Conservation (phyloP, 2,113 vertebrate species). For the Eubucco bourcierii region DNA sequence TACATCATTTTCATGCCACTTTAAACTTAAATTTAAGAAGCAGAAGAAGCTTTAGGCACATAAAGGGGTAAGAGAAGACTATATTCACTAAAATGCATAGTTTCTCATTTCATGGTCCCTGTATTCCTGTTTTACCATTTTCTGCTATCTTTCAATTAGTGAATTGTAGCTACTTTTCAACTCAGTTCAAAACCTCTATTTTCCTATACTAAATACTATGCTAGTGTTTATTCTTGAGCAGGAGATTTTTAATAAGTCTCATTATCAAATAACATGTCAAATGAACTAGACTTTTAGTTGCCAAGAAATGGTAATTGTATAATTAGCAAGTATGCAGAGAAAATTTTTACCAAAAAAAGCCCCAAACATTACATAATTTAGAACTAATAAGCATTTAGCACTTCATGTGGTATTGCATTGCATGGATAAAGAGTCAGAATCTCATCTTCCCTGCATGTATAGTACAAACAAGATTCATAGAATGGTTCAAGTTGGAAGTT, state of each 20-base stretch:
- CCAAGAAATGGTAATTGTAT: conserved; percentile 20
- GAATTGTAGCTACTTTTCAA: neutral
- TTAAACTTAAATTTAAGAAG: conserved; percentile 64
- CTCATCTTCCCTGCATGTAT: neutral
- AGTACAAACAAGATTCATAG: neutral
- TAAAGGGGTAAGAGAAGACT: conserved; percentile 33
- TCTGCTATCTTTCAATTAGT: neutral
- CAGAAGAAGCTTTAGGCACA: conserved; percentile 9
- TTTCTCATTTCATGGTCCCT: conserved; percentile 43
- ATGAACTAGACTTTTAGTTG: conserved; percentile 31
- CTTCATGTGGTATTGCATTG: neutral
- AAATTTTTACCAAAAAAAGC: neutral
- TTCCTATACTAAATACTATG: neutral
- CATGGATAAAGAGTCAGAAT: neutral
- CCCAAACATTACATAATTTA: neutral
- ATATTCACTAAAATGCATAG: conserved; percentile 22
- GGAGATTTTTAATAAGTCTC: conserved; percentile 15
- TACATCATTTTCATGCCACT: conserved; percentile 54
- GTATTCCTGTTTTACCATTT: neutral
- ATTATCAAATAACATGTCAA: conserved; percentile 45
- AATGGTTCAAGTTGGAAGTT: too few species aligned
- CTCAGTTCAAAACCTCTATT: neutral
- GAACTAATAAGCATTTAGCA: conserved; percentile 3
- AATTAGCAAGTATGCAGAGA: neutral
- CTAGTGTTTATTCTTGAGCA: neutral